Conservation (phyloP, 2,888 invertebrate genomes). For the Eumerus sabulonum region DNA sequence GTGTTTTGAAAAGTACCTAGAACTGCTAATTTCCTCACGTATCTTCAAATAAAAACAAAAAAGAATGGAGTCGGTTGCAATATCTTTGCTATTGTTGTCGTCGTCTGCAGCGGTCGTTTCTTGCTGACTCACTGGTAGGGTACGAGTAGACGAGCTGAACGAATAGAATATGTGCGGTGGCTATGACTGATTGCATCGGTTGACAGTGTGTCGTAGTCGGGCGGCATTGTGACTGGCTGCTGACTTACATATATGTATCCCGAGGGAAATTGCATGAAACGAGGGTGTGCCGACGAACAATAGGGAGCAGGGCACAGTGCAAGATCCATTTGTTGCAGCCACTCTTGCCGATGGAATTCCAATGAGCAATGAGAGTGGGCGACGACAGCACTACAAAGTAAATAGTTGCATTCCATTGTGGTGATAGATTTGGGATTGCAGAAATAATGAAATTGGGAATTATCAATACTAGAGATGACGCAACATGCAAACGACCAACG, state of each 20-base stretch:
- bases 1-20: constrained; percentile 32
- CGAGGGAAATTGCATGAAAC: constrained; percentile 12
- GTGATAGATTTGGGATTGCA: constrained; percentile 28
- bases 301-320: constrained; percentile 25
- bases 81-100: constrained; percentile 36
- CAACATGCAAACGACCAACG: background rate
- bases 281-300: constrained; percentile 9
- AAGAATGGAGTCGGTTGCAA: constrained; percentile 42
- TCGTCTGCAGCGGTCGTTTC: background rate
- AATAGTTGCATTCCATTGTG: constrained; percentile 1
- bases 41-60: constrained; percentile 4
- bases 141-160: too few species aligned
- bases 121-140: too few species aligned
- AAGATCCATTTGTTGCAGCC: background rate
- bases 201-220: constrained; percentile 30
- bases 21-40: constrained; percentile 38
- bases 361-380: constrained; percentile 14
- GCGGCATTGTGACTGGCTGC: constrained; percentile 8
- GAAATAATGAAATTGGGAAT: constrained; percentile 47
- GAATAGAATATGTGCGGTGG: constrained; percentile 52
- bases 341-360: constrained; percentile 13
- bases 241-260: constrained; percentile 15
- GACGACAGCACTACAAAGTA: too few species aligned
- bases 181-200: constrained; percentile 64
- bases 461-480: constrained; percentile 30